These are phyloP conservation scores for Coregonus ussuriensis DNA, from an alignment of 2,797 vertebrate genomes.

Conservation along the genomic window DNA sequence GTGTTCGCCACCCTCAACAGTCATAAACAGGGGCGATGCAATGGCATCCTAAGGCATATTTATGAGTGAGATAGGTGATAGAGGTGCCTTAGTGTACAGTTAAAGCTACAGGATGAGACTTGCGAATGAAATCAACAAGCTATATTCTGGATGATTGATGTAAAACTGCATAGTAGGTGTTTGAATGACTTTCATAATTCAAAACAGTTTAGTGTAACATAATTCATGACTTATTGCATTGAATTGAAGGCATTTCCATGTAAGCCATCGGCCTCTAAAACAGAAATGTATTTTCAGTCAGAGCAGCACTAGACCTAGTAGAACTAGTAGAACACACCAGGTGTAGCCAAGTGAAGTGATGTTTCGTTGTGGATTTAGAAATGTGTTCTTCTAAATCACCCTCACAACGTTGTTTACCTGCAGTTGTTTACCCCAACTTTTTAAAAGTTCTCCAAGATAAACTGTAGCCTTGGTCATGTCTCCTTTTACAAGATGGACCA, in stretches of 20 bases:
- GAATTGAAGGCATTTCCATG: too few species aligned
- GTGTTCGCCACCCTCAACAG: too few species aligned
- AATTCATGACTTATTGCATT: not conserved
- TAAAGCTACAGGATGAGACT: constrained; percentile 25
- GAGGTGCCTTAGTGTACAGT: constrained; percentile 22
- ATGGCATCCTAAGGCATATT: constrained; percentile 23
- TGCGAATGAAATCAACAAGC: constrained; percentile 8
- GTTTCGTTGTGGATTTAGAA: not conserved
- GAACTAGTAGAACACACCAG: too few species aligned
- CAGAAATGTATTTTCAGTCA: too few species aligned
- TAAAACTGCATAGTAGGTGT: not conserved
- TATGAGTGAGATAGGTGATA: constrained; percentile 40
- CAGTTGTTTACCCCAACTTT: constrained; percentile 7
- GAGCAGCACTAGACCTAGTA: too few species aligned
- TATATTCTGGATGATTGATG: not conserved
- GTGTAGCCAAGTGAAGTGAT: not conserved
- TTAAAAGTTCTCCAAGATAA: constrained; percentile 30
- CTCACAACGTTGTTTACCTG: not conserved
- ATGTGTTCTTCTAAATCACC: not conserved
- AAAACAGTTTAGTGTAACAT: not conserved
- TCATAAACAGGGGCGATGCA: too few species aligned
- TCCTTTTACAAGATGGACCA: constrained; percentile 16
- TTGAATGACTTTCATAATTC: not conserved
- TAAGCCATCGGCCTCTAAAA: too few species aligned
- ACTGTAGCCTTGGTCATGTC: not conserved